phyloP scores from a whole-genome alignment of 2,888 invertebrate genomes.

The Disparrhopalites patrizii region DNA sequence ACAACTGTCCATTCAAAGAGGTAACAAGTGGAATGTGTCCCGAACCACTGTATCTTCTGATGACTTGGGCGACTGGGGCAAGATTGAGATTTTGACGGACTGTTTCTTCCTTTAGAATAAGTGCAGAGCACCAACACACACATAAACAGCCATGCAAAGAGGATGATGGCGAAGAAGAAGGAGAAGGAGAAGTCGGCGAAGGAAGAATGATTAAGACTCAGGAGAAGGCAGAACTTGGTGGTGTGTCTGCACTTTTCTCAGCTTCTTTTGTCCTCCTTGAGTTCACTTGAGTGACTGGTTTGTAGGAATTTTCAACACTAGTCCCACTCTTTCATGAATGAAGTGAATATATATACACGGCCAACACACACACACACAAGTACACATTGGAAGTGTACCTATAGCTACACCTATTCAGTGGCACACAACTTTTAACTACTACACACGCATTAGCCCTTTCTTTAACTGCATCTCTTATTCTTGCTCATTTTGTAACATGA shows the following conservation, averaged over 20 bases:
- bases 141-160: not conserved
- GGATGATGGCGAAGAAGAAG: not conserved
- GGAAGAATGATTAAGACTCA: not conserved
- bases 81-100: slow-evolving; percentile 2
- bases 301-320: slow-evolving; percentile 6
- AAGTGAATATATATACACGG: no score
- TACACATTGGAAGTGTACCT: no score
- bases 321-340: slow-evolving; percentile 1
- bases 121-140: not conserved
- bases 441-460: no score
- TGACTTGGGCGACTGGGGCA: slow-evolving; percentile 4
- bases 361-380: no score
- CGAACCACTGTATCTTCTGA: no score
- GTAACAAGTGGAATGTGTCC: not conserved
- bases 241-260: slow-evolving; percentile 6
- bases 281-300: slow-evolving; percentile 31
- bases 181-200: not conserved
- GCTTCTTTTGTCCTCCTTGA: slow-evolving; percentile 16
- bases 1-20: no score
- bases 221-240: not conserved
- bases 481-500: no score
- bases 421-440: no score
- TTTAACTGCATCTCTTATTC: no score
- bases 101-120: not conserved
- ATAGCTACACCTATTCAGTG: no score